Evolutionary conservation across 2,888 invertebrate genomes (phyloP).

Genomic region (Vandiemenella viatica): DNA sequence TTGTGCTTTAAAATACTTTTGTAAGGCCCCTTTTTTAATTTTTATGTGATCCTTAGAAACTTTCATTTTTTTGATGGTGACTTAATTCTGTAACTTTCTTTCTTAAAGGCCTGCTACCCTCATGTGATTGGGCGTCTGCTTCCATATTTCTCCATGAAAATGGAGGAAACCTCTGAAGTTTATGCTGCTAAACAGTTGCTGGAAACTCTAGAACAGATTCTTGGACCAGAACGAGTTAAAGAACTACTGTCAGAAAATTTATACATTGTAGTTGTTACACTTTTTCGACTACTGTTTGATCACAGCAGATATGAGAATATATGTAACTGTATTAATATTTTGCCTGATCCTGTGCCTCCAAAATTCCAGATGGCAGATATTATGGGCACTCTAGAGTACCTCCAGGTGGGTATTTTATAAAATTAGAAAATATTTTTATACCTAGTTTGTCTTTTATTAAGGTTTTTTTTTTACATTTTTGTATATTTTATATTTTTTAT

Average conservation of each 20-base stretch:
- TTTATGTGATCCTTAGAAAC: background rate
- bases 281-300: background rate
- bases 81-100: background rate
- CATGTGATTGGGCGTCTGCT: background rate
- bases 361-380: conserved; percentile 30
- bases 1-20: no score
- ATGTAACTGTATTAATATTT: conserved; percentile 24
- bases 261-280: background rate
- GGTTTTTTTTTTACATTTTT: no score
- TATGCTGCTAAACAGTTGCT: background rate
- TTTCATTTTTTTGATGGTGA: background rate
- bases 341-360: conserved; percentile 27
- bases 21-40: no score
- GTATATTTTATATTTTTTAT: no score
- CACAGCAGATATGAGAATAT: conserved; percentile 20
- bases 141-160: background rate
- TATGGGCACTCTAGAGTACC: conserved; percentile 29
- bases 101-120: background rate
- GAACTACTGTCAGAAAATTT: background rate
- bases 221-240: background rate
- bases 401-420: no score
- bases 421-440: no score
- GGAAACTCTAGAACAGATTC: background rate
- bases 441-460: no score
- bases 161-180: background rate